A percentile compares a stretch with the other conserved stretches of the same genome.
phyloP scores from a whole-genome alignment of 2,797 vertebrate genomes.

The Harpagifer antarcticus region DNA sequence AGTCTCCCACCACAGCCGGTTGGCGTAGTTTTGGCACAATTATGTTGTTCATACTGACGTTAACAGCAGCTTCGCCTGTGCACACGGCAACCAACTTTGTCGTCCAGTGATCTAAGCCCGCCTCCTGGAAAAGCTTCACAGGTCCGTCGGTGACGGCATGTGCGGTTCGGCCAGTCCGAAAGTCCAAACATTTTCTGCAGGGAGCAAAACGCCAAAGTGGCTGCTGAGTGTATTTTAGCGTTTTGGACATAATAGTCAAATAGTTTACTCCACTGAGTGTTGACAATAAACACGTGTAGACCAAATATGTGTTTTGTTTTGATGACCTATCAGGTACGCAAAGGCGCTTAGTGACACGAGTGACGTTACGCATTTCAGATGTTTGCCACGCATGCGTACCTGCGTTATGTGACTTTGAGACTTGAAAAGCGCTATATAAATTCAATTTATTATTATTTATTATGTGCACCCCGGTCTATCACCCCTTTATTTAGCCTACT shows the following conservation, averaged over 20 bases:
- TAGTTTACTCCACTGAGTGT: too few relatives aligned
- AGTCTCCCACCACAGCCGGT: background rate
- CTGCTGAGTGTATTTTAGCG: background rate
- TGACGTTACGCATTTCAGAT: too few relatives aligned
- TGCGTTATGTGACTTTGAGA: too few relatives aligned
- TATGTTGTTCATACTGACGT: constrained; percentile 1
- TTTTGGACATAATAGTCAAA: background rate
- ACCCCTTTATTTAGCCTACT: too few relatives aligned
- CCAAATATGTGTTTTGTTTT: too few relatives aligned
- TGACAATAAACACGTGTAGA: background rate
- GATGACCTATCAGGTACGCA: too few relatives aligned
- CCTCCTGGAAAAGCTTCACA: background rate
- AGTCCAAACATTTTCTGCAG: background rate
- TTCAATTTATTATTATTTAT: too few relatives aligned
- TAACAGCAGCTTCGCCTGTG: constrained; percentile 12
- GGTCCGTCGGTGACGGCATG: background rate
- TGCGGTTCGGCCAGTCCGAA: background rate
- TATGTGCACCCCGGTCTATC: too few relatives aligned
- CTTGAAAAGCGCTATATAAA: too few relatives aligned
- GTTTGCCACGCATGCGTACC: too few relatives aligned
- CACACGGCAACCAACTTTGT: constrained; percentile 1
- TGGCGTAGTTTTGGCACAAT: constrained; percentile 17
- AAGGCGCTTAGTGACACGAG: too few relatives aligned
- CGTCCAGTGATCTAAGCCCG: constrained; percentile 1
- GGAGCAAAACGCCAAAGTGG: background rate